Base-by-base conservation (phyloP, 2,113 vertebrate genomes). In the Corythornis madagascariensis region DNA sequence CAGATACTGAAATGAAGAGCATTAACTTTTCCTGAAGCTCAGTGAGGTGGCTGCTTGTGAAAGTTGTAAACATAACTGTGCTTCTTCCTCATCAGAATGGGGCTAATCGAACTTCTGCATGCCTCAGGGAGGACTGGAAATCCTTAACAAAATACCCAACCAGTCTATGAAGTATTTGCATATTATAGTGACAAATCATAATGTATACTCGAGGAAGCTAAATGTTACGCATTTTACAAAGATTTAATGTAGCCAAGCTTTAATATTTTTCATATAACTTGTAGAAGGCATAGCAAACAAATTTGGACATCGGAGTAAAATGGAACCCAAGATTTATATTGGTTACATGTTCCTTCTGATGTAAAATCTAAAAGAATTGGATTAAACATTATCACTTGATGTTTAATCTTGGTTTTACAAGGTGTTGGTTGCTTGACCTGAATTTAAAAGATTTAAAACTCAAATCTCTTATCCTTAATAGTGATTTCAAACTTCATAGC, bases 401-500 rank as follows among this genome's bases (percentile, higher is more conserved):
- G 78, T 95, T 97, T 97, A 96, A 94, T 96, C 83, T 96, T 96
- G 60, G 83, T 93, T 96, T 97, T 90, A 90, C 91, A 96, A 91
- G 89, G 82, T 89, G 63, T 80, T 79, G 90, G 83, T 65, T 92
- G 78, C 77, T 91, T 96, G 94, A 95, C 80, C 82, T 93, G 85
- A 95, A 91, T 97, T 96, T 89, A 88, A 77, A 93, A 80, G 74
- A 90, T 91, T 96, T 97, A 89, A 93, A 96, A 92, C 80, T 83
- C 75, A 92, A 94, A 78, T 28, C 57, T 91, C 70, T 94, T 96
- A 94, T 86, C 79, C 76, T 92, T 94, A 64, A 48, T 38, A 83
- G 71, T 26, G 35, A 91, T 66, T 75, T 69, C 70, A 92, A 92
- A 92, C 64, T 85, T 86, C 48, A 85, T 21, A 80, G 84, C 43